A percentile compares a stretch with the other conserved stretches of the same genome.
phyloP scores from a whole-genome alignment of 2,888 invertebrate genomes.

The Drosophila subquinaria region DNA sequence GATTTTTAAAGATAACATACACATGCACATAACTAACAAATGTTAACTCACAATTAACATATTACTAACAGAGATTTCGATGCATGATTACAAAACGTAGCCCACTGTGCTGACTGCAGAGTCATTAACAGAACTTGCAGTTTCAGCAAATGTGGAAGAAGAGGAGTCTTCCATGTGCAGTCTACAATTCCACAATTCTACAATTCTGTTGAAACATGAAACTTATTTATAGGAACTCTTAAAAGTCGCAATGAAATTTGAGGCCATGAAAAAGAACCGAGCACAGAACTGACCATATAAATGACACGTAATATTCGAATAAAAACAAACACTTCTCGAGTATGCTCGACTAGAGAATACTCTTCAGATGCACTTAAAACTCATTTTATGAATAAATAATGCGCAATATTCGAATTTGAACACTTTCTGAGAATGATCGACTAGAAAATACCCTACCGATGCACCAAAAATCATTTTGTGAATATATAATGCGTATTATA shows the following conservation, averaged over 20 bases:
- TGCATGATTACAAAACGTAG: background rate
- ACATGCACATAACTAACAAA: background rate
- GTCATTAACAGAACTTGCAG: conserved; percentile 17
- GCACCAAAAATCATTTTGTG: background rate
- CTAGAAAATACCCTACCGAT: background rate
- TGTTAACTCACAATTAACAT: conserved; percentile 3
- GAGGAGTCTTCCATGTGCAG: conserved; percentile 2
- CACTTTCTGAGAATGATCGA: background rate
- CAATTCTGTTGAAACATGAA: conserved; percentile 21
- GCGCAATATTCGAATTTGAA: background rate
- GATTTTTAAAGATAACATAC: background rate
- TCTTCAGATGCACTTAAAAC: background rate
- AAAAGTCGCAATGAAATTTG: conserved; percentile 16
- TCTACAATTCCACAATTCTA: conserved; percentile 8
- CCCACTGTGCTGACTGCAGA: conserved; percentile 6
- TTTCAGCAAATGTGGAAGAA: conserved; percentile 6
- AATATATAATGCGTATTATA: too few relatives aligned
- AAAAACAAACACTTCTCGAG: background rate
- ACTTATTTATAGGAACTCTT: conserved; percentile 24
- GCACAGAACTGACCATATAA: conserved; percentile 16
- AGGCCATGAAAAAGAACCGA: conserved; percentile 13
- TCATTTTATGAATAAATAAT: too few relatives aligned
- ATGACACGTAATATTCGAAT: conserved; percentile 17
- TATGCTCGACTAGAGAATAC: background rate
- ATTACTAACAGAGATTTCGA: background rate